phyloP scores from a whole-genome alignment of 2,888 invertebrate genomes.

The Ennomos fuscantarius region DNA sequence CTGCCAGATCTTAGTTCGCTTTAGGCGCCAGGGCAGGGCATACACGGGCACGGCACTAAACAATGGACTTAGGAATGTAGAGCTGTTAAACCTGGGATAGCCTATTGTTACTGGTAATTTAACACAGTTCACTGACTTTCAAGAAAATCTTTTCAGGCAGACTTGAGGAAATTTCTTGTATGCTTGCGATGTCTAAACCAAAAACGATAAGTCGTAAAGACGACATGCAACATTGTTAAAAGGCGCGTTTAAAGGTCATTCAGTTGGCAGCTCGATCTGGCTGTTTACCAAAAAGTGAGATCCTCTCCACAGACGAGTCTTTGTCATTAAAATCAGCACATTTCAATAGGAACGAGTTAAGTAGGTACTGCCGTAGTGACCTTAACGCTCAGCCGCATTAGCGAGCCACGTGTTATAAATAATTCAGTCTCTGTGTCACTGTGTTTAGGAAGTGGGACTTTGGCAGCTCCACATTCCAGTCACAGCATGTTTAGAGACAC shows the following conservation, averaged over 20 bases:
- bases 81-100: slow-evolving; percentile 1
- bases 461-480: slow-evolving; percentile 26
- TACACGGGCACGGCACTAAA: slow-evolving; percentile 1
- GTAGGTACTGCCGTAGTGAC: slow-evolving; percentile 12
- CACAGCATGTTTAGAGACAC: slow-evolving; percentile 12
- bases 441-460: slow-evolving; percentile 28
- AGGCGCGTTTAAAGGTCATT: not conserved
- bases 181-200: too few relatives aligned
- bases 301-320: not conserved
- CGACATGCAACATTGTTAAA: not conserved
- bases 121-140: not conserved
- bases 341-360: slow-evolving; percentile 16
- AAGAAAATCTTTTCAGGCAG: too few relatives aligned
- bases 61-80: slow-evolving; percentile 4
- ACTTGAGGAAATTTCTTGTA: too few relatives aligned
- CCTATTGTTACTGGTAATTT: slow-evolving; percentile 9
- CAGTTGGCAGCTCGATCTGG: slow-evolving; percentile 4
- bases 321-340: slow-evolving; percentile 13
- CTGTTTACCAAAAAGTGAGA: not conserved
- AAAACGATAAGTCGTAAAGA: too few relatives aligned
- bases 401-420: slow-evolving; percentile 20
- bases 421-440: slow-evolving; percentile 20
- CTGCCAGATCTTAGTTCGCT: slow-evolving; percentile 5
- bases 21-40: not conserved
- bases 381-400: slow-evolving; percentile 20